Evolutionary conservation across 2,113 vertebrate genomes (phyloP), one percentile per base, ranked within the genome.

Genomic region (Malurus cyaneus): DNA sequence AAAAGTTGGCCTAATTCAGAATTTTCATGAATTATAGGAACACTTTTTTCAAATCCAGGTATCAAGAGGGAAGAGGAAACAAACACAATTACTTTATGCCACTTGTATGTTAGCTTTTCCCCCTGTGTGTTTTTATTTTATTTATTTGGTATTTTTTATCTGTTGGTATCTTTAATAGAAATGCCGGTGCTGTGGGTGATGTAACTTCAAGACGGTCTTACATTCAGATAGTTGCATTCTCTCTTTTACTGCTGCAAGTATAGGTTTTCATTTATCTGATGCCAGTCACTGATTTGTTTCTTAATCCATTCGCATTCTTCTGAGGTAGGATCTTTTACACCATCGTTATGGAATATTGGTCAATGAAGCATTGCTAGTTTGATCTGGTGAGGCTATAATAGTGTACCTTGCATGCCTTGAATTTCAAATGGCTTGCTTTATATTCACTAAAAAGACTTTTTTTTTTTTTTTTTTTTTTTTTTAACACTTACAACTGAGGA

Each of bases 81-180:
- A 86, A 86, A 29, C 10, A 60, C 7, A 56, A 14, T 26, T 49
- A 6, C 17, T 65, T 74, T 85, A 57, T 74, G 9, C 5, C n/a
- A 57, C 5, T 4, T 7, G 2, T 24, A 29, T 17, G 8, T 14
- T 44, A 24, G 9, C 20, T 49, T 59, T 32, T 24, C 0, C 18
- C 5, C 14, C 2, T 5, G 4, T 29, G 23, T 3, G 4, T 24
- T 13, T 53, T 52, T 36, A 9, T 11, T 12, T 12, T 25, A 5
- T 31, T 32, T 50, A 8, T 32, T 31, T 13, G 9, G 11, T 9
- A 1, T 6, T 41, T 80, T 60, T 61, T 32, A 34, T 41, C 18
- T 79, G 5, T 41, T 61, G 16, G 6, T 49, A 12, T 11, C 5
- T 5, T 53, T 49, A 41, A 12, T 10, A 62, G 21, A 86, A 59